Percentiles rank a stretch among this genome's conserved stretches.
phyloP scores from a whole-genome alignment of 2,888 invertebrate species.

The Lepeophtheirus nordmannii region DNA sequence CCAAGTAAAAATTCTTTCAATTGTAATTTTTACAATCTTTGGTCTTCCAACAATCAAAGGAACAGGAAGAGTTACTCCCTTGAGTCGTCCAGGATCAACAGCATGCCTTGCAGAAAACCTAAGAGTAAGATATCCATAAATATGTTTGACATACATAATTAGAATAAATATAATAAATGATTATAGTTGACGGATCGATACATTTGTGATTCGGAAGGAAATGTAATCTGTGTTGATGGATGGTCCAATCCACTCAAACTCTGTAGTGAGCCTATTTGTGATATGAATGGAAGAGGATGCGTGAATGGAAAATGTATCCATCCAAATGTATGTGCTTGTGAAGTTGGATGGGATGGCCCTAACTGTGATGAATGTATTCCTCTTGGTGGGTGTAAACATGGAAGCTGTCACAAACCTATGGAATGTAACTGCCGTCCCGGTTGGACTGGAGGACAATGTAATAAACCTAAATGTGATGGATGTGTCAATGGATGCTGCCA shows the following conservation, averaged over 20 bases:
- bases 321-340: background rate
- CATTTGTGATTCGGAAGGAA: background rate
- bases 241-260: background rate
- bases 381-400: background rate
- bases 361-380: constrained; percentile 3
- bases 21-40: background rate
- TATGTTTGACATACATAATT: background rate
- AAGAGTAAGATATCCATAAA: background rate
- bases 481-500: constrained; percentile 5
- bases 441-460: background rate
- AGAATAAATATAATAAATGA: background rate
- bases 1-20: background rate
- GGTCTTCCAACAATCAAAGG: background rate
- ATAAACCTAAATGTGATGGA: constrained; percentile 1
- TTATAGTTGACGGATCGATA: constrained; percentile 5
- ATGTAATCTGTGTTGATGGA: background rate
- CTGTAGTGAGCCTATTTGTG: constrained; percentile 3
- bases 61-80: background rate
- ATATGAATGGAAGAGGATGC: background rate
- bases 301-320: background rate
- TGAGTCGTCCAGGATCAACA: background rate
- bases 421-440: background rate
- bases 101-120: constrained; percentile 1
- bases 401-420: background rate
- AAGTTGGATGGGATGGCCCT: background rate